Evolutionary conservation across 1,140 invertebrate species (phyloP).

Genomic region (Euura lappo): DNA sequence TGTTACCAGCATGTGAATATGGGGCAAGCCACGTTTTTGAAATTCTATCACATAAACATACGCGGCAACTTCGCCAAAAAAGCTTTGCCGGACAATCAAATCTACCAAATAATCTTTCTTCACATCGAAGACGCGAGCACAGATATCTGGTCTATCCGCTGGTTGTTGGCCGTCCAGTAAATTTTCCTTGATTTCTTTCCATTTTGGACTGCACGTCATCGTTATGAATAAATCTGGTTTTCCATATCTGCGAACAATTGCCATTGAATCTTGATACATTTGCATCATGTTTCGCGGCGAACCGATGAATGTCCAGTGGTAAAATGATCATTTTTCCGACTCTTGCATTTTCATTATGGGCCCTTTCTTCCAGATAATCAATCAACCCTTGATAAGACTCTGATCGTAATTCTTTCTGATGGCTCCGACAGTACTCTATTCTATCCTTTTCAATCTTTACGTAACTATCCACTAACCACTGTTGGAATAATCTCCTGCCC

Average conservation of each 20-base stretch:
- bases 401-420: constrained; percentile 24
- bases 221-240: constrained; percentile 24
- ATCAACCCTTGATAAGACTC: constrained; percentile 22
- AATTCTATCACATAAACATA: constrained; percentile 56
- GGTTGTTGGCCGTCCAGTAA: constrained; percentile 39
- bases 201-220: constrained; percentile 59
- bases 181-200: constrained; percentile 42
- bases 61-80: constrained; percentile 43
- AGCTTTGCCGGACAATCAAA: constrained; percentile 23
- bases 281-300: constrained; percentile 58
- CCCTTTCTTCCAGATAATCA: constrained; percentile 18
- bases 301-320: constrained; percentile 51
- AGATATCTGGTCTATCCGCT: constrained; percentile 37
- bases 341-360: constrained; percentile 38
- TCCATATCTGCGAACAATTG: constrained; percentile 49
- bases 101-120: constrained; percentile 26
- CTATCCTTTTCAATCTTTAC: constrained; percentile 22
- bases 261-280: constrained; percentile 58
- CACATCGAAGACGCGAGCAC: constrained; percentile 31
- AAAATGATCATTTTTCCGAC: constrained; percentile 53
- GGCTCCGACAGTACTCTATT: constrained; percentile 5
- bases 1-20: constrained; percentile 54
- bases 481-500: constrained; percentile 20
- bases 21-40: constrained; percentile 60
- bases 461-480: constrained; percentile 21